phyloP scores from a whole-genome alignment of 2,888 invertebrate species.

The Notodonta dromedarius region DNA sequence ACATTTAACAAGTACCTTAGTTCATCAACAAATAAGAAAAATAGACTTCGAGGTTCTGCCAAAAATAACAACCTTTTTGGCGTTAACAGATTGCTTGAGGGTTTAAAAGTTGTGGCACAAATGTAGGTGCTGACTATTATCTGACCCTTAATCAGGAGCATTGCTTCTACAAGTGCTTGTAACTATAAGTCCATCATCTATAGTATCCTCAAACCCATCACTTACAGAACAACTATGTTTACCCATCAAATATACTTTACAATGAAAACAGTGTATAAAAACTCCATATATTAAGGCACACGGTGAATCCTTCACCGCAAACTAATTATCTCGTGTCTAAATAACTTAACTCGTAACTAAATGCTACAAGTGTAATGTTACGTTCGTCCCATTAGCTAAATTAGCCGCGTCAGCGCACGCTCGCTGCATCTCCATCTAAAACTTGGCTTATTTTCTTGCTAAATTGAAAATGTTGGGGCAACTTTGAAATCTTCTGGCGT shows the following conservation, averaged over 20 bases:
- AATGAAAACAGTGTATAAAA: background rate
- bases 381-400: slow-evolving; percentile 39
- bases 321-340: background rate
- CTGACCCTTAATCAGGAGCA: too few species aligned
- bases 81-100: too few species aligned
- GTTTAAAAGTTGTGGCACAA: too few species aligned
- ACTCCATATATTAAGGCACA: background rate
- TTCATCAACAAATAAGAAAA: too few species aligned
- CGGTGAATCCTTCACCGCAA: background rate
- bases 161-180: too few species aligned
- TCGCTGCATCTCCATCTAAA: slow-evolving; percentile 38
- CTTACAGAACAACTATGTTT: too few species aligned
- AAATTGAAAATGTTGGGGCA: slow-evolving; percentile 47
- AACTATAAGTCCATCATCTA: too few species aligned
- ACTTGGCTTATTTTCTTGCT: slow-evolving; percentile 41
- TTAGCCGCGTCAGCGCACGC: slow-evolving; percentile 36
- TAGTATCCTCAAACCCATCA: too few species aligned
- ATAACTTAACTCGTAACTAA: slow-evolving; percentile 3
- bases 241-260: too few species aligned
- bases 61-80: background rate
- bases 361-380: slow-evolving; percentile 16
- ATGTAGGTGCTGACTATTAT: too few species aligned
- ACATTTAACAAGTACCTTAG: too few species aligned
- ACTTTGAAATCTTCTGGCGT: slow-evolving; percentile 29
- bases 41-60: slow-evolving; percentile 7